Base-by-base conservation (phyloP, 2,888 invertebrate species). In the Parelbella ahira region DNA sequence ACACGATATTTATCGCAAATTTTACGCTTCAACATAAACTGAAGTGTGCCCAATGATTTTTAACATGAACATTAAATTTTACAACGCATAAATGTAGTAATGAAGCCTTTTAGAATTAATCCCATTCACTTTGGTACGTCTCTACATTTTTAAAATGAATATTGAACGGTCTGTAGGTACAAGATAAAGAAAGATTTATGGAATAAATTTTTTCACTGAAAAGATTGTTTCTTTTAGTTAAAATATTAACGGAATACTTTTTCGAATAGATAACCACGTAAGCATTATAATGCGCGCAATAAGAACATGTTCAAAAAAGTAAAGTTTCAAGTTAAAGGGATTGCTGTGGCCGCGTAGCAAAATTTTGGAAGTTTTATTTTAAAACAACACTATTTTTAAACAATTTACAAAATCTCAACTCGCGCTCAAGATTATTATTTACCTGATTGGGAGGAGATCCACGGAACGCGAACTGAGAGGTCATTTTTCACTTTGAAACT, bases 381-480 rank as follows among this genome's bases (percentile, higher is more conserved):
- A 4, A 1, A 37, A 29, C 6, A 23, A 15, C 29, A 38, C 11
- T 4, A 6, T 9, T 13, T 10, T 13, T 2, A 10, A 23, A 15
- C 21, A 4, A 32, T 4, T 7, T 18, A n/a, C n/a, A n/a, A n/a
- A n/a, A n/a, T n/a, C n/a, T n/a, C n/a, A n/a, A n/a, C n/a, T n/a
- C n/a, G n/a, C n/a, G n/a, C n/a, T n/a, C n/a, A n/a, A 3, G 8
- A 6, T 13, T 8, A 32, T 23, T 47, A 55, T 67, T 71, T 76
- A 88, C 88, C 88, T 87, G 88, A 58, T 86, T 88, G 39, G 88
- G 88, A 42, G 88, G 88, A 51, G 88, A 88, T 76, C 88, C 87
- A 69, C 88, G 65, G 72, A 87, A 88, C 55, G 88, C 88, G 58
- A 88, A 88, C 63, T 88, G 88, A 53, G 88, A 88, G 49, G 87